Evolutionary conservation across 2,888 invertebrate genomes (phyloP), one percentile per base, ranked within the genome.

Genomic region (Didymodactylos carnosus): DNA sequence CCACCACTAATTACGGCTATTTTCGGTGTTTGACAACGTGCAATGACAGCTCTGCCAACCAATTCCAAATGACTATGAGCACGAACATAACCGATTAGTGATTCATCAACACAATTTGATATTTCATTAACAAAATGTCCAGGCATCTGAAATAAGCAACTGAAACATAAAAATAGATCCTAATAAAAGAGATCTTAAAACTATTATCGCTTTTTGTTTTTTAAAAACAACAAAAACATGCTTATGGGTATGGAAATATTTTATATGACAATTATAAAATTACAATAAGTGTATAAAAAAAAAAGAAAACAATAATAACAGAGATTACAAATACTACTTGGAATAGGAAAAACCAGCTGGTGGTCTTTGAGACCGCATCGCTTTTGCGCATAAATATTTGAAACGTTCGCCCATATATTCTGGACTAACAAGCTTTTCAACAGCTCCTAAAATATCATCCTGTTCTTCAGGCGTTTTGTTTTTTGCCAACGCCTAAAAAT

Each of bases 1-100:
- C 92, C 91, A 2, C 92, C 92, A 69, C 88, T 88, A 8, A 91
- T 76, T 3, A 86, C 71, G 0, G 84, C 82, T n/a, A 86, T 82
- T 4, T 29, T n/a, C 19, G 62, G 62, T n/a, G 35, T 35, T 62
- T 62, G 62, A n/a, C 35, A 62, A n/a, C 62, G 62, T 19, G 62
- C 35, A 62, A 62, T 62, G n/a, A 62, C 62, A 19, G 62, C 29
- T 62, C 62, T 35, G n/a, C 62, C 62, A 0, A 19, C 5, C 35
- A 62, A n/a, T 35, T 62, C 62, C n/a, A 62, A 35, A 62, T 62
- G 62, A 35, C 62, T 62, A 62, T 62, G 29, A n/a, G 62, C n/a
- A 7, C 62, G 62, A 62, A 62, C 62, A 35, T 62, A 62, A n/a
- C 62, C 62, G n/a, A 5, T 62, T 2, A 62, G 19, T 62, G 62